Evolutionary conservation across 2,888 invertebrate genomes (phyloP).

Genomic region (Philhelius pedissequus): DNA sequence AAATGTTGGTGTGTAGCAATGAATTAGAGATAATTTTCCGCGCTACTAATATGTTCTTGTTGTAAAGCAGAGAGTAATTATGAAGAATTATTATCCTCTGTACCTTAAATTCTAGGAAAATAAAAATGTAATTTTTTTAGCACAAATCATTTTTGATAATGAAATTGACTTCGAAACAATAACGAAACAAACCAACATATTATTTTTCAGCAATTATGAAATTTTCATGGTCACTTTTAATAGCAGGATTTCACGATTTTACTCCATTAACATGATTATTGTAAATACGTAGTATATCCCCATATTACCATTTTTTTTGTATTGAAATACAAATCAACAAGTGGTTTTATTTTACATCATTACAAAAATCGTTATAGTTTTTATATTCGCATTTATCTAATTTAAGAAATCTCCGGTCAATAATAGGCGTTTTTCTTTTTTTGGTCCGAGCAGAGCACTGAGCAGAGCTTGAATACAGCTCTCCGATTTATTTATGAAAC

Average conservation of each 20-base stretch:
- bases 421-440: no score
- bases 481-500: no score
- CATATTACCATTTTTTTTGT: no score
- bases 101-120: not conserved
- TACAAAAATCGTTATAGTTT: no score
- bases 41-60: constrained; percentile 17
- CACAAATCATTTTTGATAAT: not conserved
- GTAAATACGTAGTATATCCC: no score
- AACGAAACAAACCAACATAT: not conserved
- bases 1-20: not conserved
- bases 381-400: no score
- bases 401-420: no score
- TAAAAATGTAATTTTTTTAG: not conserved
- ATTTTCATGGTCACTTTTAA: not conserved
- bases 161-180: not conserved
- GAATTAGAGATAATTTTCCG: constrained; percentile 40
- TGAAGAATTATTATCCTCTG: constrained; percentile 37
- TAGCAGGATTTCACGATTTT: not conserved
- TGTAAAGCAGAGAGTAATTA: constrained; percentile 44
- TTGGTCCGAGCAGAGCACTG: no score
- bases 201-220: not conserved
- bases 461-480: no score
- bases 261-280: not conserved
- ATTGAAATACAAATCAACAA: no score
- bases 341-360: no score